Conservation (phyloP, 2,797 vertebrate genomes). For the Bucorvus abyssinicus region DNA sequence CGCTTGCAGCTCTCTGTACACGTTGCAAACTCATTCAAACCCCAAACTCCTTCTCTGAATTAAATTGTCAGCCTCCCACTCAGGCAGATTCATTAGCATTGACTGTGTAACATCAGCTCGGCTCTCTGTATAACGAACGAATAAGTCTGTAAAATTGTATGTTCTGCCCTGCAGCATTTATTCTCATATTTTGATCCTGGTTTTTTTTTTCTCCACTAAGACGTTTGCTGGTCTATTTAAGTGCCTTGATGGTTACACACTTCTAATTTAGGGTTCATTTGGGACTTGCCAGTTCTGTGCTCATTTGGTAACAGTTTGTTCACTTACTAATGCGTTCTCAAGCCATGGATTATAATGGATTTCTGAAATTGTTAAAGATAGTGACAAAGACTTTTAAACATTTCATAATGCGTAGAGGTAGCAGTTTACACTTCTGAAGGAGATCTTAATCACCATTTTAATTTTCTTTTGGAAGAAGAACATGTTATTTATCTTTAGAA, state of each 20-base stretch:
- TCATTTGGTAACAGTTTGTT: conserved; percentile 8
- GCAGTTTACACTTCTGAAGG: neutral
- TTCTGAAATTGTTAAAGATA: conserved; percentile 6
- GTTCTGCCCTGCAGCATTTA: conserved; percentile 55
- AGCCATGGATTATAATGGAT: neutral
- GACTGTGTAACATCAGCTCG: conserved; percentile 50
- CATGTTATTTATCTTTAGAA: neutral
- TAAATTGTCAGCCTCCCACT: conserved; percentile 53
- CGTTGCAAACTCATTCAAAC: conserved; percentile 20
- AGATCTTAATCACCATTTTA: neutral
- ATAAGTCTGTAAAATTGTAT: conserved; percentile 46
- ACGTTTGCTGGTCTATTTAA: conserved; percentile 22
- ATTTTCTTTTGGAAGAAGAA: neutral
- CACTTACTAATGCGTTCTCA: neutral
- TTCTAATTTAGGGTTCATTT: conserved; percentile 52
- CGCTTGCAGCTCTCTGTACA: neutral
- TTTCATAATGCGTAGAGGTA: neutral
- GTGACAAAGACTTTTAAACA: neutral
- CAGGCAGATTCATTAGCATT: conserved; percentile 24
- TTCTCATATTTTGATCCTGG: conserved; percentile 42
- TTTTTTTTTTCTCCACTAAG: conserved; percentile 45
- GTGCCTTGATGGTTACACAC: neutral
- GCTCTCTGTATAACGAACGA: conserved; percentile 29
- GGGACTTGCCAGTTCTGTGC: conserved; percentile 15
- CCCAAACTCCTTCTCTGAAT: conserved; percentile 39